Evolutionary conservation across 2,113 vertebrate genomes (phyloP), one percentile per base, ranked within the genome.

Genomic region (Centropus unirufus): DNA sequence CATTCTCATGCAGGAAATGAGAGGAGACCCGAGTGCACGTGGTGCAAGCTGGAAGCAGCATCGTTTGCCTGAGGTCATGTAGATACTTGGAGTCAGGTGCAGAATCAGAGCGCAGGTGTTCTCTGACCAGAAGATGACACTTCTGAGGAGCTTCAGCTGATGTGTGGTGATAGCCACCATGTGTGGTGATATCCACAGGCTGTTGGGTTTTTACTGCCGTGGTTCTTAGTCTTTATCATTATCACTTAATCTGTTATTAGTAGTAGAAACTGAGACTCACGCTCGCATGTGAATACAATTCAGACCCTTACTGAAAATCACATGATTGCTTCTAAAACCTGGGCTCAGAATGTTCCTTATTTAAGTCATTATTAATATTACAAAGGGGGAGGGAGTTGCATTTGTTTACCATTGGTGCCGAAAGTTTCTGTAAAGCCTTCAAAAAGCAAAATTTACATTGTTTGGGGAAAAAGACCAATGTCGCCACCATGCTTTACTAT

Each of bases 101-200:
- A 36, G 70, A 76, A 24, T 30, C 64, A 18, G 63, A 51, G 40
- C 1, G 0, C 74, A 46, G 85, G 67, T 83, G 58, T 70, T 59
- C 51, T 42, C 51, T 81, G 47, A 72, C 42, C 80, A 36, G n/a
- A 44, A 5, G 75, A 54, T 72, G 44, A 11, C 64, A 24, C 76
- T 79, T 75, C 32, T 61, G 70, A 84, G 66, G 52, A 26, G 39
- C 40, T 95, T 89, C 47, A 36, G 70, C n/a, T n/a, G n/a, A n/a
- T n/a, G n/a, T n/a, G n/a, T n/a, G 36, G 36, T 36, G 36, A 36
- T 36, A 36, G 36, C 36, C 1, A 1, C 0, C 0, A 8, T 55
- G 39, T 26, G 61, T n/a, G 67, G 27, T 83, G 68, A 49, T 92
- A 27, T 62, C 30, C 34, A 40, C 40, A 54, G 6, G n/a, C 44